Evolutionary conservation across 2,888 invertebrate genomes (phyloP), one percentile per base, ranked within the genome.

Genomic region (Dichetophora obliterata): DNA sequence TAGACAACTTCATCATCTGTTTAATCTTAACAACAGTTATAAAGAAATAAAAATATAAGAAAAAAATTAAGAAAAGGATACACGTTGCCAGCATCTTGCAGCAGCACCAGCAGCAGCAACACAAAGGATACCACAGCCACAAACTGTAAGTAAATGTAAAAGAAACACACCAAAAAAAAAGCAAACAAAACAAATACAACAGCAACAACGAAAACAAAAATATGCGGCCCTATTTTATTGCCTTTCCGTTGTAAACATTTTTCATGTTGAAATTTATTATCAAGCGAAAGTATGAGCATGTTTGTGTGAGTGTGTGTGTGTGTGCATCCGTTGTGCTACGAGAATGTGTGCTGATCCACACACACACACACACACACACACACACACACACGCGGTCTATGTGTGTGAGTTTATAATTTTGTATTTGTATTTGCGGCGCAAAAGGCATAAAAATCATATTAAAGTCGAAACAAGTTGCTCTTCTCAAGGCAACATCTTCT

Each of bases 401-500:
- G 72, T 37, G 34, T 63, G 72, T 22, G 57, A 31, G 72, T 63
- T 34, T 74, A 43, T 73, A 63, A 57, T 37, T 61, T 59, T 72
- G 73, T 73, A 61, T 31, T 24, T 57, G 57, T 50, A 63, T 63
- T 31, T 50, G 54, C 19, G 31, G 22, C 27, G 43, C 19, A 54
- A 54, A 81, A 83, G 82, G 81, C 82, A 83, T 82, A 82, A 82
- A 85, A 84, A 84, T 85, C 84, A 84, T 85, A 84, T 85, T 85
- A 85, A 85, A 85, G 83, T 81, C 61, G n/a, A 73, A 73, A 70
- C 54, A 70, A 24, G 70, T 70, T 65, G 63, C 63, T 34, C 34
- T 34, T 27, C 34, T 31, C 22, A 43, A 43, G 43, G 43, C 43
- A 43, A 43, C 43, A 14, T 43, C 43, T n/a, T n/a, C 54, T 22